Evolutionary conservation across 1,140 invertebrate species (phyloP), one percentile per base, ranked within the genome.

Genomic region (Drosophila insularis): DNA sequence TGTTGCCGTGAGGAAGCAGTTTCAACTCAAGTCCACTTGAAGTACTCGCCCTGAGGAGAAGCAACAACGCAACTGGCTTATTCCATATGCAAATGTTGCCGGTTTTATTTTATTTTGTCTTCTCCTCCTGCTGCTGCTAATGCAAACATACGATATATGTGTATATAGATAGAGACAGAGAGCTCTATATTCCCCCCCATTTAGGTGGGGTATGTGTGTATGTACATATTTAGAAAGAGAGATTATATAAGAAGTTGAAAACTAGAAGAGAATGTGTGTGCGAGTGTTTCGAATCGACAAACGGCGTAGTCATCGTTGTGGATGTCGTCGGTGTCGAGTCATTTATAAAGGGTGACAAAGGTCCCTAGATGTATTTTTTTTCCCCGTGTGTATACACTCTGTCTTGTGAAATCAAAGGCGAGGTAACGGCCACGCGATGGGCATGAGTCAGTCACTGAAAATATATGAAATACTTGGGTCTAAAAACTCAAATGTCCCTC

Each of bases 21-120:
- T 21, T 63, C 39, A 39, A 72, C 59, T 54, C 23, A 39, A 72
- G 58, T 54, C 31, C 11, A 50, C 43, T 19, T 50, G 8, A 50
- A 50, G 43, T 50, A 50, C 43, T 50, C 17, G 43, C 43, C 43
- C 43, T 50, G 17, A 19, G 19, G 43, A 50, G 43, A 50, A 50
- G 43, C 43, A 11, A 21, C 17, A 50, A 50, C 46, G 39, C 71
- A 55, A 61, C 77, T 76, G 77, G 66, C 73, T 77, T 56, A 80
- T 85, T 85, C 60, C 39, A 43, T 73, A 85, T 84, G 81, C 81
- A 80, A 80, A 84, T 84, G 64, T 78, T 53, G 68, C 81, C 43
- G 43, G 43, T 50, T 50, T 50, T 50, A 1, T 7, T 50, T 11
- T 50, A 4, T 14, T 50, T 21, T 50, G 43, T 35, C 17, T 50